phyloP scores from a whole-genome alignment of 1,140 invertebrate species.

The Cotesia glomerata region DNA sequence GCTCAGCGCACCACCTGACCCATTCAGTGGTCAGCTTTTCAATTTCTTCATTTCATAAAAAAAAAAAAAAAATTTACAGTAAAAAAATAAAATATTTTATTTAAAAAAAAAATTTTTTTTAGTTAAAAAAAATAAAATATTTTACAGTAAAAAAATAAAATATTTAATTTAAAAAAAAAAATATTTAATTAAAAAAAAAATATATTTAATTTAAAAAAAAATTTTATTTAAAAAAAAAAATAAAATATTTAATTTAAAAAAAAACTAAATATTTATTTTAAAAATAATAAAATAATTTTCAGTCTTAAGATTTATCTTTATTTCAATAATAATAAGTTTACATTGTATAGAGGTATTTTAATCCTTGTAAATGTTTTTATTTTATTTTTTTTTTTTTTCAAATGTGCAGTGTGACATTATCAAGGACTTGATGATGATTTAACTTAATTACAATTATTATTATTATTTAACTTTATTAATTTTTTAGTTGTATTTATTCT shows the following conservation, averaged over 20 bases:
- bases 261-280: too few relatives aligned
- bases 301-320: slow-evolving; percentile 61
- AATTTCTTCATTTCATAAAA: not conserved
- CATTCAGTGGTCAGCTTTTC: not conserved
- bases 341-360: slow-evolving; percentile 59
- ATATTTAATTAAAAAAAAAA: too few relatives aligned
- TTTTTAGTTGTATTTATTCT: not conserved
- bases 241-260: too few relatives aligned
- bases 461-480: not conserved
- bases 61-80: slow-evolving; percentile 12
- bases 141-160: too few relatives aligned
- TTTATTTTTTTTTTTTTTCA: not conserved
- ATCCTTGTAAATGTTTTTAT: slow-evolving; percentile 51
- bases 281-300: slow-evolving; percentile 30
- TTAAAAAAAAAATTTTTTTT: too few relatives aligned
- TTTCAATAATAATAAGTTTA: slow-evolving; percentile 61
- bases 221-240: too few relatives aligned
- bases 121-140: not conserved
- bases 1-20: not conserved
- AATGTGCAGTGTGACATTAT: slow-evolving; percentile 37
- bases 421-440: slow-evolving; percentile 33
- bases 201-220: too few relatives aligned
- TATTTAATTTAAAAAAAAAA: too few relatives aligned
- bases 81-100: too few relatives aligned
- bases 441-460: not conserved